Base-by-base conservation (phyloP, 2,113 vertebrate species). In the Amblyornis subalaris region DNA sequence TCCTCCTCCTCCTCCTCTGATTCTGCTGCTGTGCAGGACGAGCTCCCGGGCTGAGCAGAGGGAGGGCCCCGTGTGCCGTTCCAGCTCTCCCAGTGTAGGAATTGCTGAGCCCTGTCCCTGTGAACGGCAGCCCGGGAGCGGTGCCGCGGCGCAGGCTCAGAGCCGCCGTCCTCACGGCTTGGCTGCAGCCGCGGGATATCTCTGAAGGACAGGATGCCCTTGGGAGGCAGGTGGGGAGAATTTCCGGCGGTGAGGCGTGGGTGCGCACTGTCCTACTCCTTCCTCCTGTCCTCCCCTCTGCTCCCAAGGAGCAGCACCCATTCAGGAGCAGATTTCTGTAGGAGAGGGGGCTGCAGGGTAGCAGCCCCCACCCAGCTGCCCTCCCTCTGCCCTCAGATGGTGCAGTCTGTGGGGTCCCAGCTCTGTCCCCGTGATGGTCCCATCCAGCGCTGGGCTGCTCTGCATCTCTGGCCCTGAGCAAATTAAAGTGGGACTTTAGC, bases 401-500 rank as follows among this genome's bases (percentile, higher is more conserved):
- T 6, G 66, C 50, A 25, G 45, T 47, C 29, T 17, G 9, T 3
- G 29, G 51, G 40, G 28, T 67, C 28, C 20, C n/a, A 21, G 80
- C 21, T 69, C 54, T 22, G 7, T 25, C 42, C 10, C 50, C 0
- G 0, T 2, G 6, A 4, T 12, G 23, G 23, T 81, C 51, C 72
- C 67, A 12, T 22, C 58, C 26, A 2, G n/a, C 4, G 0, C 45
- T 9, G 66, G 48, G 31, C 65, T 44, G 10, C 71, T 74, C 62
- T 64, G 31, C 48, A 38, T 55, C 48, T 60, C 48, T 22, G 3
- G 28, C 72, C 67, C 10, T 2, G 51, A 45, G 36, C 51, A 67
- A 92, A 93, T 92, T 81, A 67, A 81, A 95, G 84, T 50, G 84
- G 87, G 93, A 77, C 73, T 96, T 96, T 73, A 86, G 69, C 89